Percentiles rank a stretch among this genome's conserved stretches.
Evolutionary conservation across 2,888 invertebrate species (phyloP).

Genomic region (Cheilosia scutellata): DNA sequence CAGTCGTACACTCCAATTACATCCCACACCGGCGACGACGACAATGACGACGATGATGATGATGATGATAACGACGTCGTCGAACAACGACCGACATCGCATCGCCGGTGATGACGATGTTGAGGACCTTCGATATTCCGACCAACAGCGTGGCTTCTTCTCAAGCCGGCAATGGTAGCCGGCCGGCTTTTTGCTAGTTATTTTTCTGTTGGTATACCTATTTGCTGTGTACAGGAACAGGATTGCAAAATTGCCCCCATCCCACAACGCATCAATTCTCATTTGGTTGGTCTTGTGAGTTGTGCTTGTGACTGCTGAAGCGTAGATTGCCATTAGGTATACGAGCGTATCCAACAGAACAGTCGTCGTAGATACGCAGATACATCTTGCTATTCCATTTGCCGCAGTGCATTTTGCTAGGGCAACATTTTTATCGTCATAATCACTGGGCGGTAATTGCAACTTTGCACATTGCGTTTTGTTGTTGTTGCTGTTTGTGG

Average conservation of each 20-base stretch:
- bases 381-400: conserved; percentile 42
- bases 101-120: conserved; percentile 31
- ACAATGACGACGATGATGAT: conserved; percentile 39
- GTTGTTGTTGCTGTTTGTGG: conserved; percentile 20
- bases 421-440: conserved; percentile 37
- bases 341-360: conserved; percentile 8
- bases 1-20: conserved; percentile 69
- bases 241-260: conserved; percentile 47
- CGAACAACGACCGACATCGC: conserved; percentile 60
- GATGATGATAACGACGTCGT: conserved; percentile 41
- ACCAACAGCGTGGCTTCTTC: conserved; percentile 3
- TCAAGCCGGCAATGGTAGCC: conserved; percentile 24
- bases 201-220: not conserved
- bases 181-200: conserved; percentile 1
- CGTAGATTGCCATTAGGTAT: conserved; percentile 60
- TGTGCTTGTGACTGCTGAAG: conserved; percentile 67
- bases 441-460: conserved; percentile 68
- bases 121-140: conserved; percentile 44
- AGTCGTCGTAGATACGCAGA: conserved; percentile 29
- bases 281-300: conserved; percentile 36
- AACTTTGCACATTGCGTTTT: conserved; percentile 64
- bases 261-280: conserved; percentile 67
- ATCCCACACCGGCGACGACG: conserved; percentile 56
- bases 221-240: not conserved
- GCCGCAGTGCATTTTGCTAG: conserved; percentile 13